Evolutionary conservation across 1,140 invertebrate species (phyloP).

Genomic region (Ceratitis capitata): DNA sequence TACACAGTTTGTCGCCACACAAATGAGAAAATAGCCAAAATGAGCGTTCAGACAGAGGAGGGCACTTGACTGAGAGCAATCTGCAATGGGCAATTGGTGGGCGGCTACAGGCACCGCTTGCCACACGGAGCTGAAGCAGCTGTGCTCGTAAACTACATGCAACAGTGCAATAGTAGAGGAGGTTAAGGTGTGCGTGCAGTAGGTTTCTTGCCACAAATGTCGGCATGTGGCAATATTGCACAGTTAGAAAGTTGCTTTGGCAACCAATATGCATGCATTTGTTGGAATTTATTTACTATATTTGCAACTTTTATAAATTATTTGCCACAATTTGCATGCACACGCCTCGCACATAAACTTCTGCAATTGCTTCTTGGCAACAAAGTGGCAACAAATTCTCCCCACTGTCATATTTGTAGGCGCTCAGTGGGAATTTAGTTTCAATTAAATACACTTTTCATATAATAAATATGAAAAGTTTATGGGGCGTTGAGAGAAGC

Average conservation of each 20-base stretch:
- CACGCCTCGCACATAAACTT: not conserved
- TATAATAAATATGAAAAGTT: not conserved
- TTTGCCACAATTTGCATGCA: slow-evolving; percentile 16
- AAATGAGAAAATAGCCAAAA: not conserved
- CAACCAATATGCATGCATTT: not conserved
- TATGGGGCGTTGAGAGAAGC: not conserved
- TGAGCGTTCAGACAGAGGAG: not conserved
- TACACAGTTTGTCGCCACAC: not conserved
- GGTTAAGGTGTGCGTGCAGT: not conserved
- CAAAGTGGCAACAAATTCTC: not conserved
- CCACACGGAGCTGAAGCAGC: not conserved
- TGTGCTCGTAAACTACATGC: not conserved
- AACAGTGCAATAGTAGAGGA: not conserved
- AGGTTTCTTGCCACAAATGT: not conserved
- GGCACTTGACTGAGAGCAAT: not conserved
- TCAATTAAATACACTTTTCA: not conserved
- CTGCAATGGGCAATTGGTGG: not conserved
- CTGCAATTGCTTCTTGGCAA: not conserved
- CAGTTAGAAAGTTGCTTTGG: not conserved
- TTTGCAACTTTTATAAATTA: not conserved
- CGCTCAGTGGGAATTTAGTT: not conserved
- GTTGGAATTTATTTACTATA: too few relatives aligned
- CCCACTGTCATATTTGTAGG: not conserved
- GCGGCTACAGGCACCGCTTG: not conserved
- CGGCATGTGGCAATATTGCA: not conserved